Evolutionary conservation across 2,888 invertebrate species (phyloP), one percentile per base, ranked within the genome.

Genomic region (Calephelis perditalis): DNA sequence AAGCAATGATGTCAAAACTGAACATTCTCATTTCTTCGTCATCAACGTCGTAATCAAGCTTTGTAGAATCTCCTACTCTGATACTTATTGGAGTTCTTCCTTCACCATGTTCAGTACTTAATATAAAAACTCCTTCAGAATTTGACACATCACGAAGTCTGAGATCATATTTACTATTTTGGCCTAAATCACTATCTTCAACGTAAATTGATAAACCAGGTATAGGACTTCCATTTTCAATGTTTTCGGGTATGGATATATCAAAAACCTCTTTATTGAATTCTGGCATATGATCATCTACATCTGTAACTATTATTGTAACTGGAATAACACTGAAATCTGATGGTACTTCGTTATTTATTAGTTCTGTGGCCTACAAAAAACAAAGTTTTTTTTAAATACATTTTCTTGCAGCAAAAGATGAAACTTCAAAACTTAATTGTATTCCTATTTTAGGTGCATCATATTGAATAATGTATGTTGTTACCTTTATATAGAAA

Each of bases 231-330:
- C 93, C 93, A 36, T 91, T 91, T 71, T 94, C 93, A 36, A 95
- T 93, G 69, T 96, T 95, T 82, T 96, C 96, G 0, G 95, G 94
- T 63, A 96, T 93, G 0, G 93, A 93, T 58, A 96, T 92, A 67
- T 93, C 91, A 63, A 94, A 95, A 1, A 86, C 79, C 3, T 92
- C 84, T 66, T 91, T 89, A 70, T 95, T 96, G 69, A 96, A 96
- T 68, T 91, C 84, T 0, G 96, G 96, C 11, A 92, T 86, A 67
- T 96, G 94, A 72, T 96, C 96, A 69, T 96, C 96, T 0, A 94
- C 93, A 71, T 96, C 96, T 0, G 94, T 94, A 37, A 96, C 93
- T 0, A 96, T 94, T 46, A 96, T 94, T 0, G 96, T 96, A 0
- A 96, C 91, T 46, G 94, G 91, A 2, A 95, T 94, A 0, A 92